phyloP scores from a whole-genome alignment of 1,140 invertebrate genomes.

The Zophobas atratus region DNA sequence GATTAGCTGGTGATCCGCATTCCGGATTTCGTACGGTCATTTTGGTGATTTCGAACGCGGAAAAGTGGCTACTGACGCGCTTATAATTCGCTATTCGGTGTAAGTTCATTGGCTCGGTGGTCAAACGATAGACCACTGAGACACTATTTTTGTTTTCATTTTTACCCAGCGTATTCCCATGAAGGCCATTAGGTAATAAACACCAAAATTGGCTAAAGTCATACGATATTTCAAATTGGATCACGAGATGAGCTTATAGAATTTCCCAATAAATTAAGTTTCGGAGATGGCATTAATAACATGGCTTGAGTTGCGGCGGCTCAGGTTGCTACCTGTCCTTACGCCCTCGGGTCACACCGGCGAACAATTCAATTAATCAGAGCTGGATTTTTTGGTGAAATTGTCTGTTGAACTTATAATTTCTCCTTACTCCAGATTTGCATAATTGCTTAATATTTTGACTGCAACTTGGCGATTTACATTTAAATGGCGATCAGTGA shows the following conservation, averaged over 20 bases:
- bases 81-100: too few species aligned
- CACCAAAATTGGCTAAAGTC: slow-evolving; percentile 34
- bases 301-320: slow-evolving; percentile 14
- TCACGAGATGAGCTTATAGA: slow-evolving; percentile 36
- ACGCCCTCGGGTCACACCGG: slow-evolving; percentile 18
- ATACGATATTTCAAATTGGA: slow-evolving; percentile 45
- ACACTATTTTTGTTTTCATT: background rate
- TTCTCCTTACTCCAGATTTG: slow-evolving; percentile 51
- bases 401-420: slow-evolving; percentile 44
- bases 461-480: slow-evolving; percentile 67
- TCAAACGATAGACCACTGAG: too few species aligned
- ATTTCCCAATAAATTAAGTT: slow-evolving; percentile 44
- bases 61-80: background rate
- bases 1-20: background rate
- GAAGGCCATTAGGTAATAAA: slow-evolving; percentile 46
- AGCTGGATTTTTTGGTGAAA: slow-evolving; percentile 19
- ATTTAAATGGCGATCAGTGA: slow-evolving; percentile 67
- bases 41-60: background rate
- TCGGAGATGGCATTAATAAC: slow-evolving; percentile 40
- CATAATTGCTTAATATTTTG: slow-evolving; percentile 68
- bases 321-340: slow-evolving; percentile 44
- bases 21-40: too few species aligned
- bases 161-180: slow-evolving; percentile 16
- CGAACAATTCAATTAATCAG: slow-evolving; percentile 35
- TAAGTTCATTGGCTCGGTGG: too few species aligned